Percentiles rank a stretch among this genome's conserved stretches.
phyloP scores from a whole-genome alignment of 1,140 invertebrate genomes.

The Ganaspis sp. region DNA sequence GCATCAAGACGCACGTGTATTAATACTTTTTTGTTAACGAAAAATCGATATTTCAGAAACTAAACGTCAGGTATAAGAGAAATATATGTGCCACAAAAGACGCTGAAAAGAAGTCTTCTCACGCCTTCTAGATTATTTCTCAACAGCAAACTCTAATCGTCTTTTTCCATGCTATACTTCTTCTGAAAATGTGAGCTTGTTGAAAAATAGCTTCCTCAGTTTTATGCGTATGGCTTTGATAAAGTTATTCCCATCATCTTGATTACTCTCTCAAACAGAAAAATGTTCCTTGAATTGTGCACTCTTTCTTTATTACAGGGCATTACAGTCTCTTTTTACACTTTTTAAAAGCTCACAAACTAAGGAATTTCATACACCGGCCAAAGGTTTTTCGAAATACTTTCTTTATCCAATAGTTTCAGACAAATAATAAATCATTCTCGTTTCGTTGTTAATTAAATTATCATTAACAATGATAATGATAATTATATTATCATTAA shows the following conservation, averaged over 20 bases:
- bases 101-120: conserved; percentile 3
- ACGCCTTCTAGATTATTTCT: conserved; percentile 15
- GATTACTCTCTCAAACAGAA: neutral
- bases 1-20: neutral
- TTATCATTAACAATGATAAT: too few species aligned
- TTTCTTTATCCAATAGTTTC: too few species aligned
- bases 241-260: neutral
- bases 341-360: too few species aligned
- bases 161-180: conserved; percentile 13
- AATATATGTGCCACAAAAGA: neutral
- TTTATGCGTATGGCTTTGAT: conserved; percentile 16
- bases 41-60: neutral
- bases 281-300: neutral
- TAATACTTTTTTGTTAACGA: neutral
- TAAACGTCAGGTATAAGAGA: neutral
- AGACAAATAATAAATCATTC: too few species aligned
- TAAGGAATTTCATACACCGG: too few species aligned
- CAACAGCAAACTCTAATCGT: conserved; percentile 17
- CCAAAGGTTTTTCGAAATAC: too few species aligned
- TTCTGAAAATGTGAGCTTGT: neutral
- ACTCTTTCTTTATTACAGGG: neutral
- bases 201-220: conserved; percentile 18
- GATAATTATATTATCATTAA: too few species aligned
- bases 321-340: too few species aligned
- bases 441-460: too few species aligned